These are phyloP conservation scores for Aphelocoma californica DNA, from an alignment of 2,797 vertebrate genomes.

Conservation along the genomic window DNA sequence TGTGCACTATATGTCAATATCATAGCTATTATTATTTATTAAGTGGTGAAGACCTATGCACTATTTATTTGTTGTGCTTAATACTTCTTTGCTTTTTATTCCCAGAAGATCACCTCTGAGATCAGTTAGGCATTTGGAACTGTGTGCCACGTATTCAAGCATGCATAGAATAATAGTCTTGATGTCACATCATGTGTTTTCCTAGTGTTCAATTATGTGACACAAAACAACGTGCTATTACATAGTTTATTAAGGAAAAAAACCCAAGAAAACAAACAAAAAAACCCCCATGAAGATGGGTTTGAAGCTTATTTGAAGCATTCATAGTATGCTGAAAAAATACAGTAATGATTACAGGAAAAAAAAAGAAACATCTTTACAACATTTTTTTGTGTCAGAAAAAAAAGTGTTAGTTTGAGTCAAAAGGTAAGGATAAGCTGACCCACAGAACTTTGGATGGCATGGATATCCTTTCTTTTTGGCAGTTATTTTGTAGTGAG, in stretches of 20 bases:
- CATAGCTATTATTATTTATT: not conserved
- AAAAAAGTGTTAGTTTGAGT: not conserved
- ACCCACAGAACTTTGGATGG: not conserved
- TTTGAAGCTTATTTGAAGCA: not conserved
- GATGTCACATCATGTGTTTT: not conserved
- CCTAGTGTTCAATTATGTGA: not conserved
- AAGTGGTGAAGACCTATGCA: not conserved
- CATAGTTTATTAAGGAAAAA: not conserved
- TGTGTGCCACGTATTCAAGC: not conserved
- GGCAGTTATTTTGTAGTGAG: not conserved
- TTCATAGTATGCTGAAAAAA: not conserved
- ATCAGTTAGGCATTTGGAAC: not conserved
- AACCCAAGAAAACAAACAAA: not conserved
- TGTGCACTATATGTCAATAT: not conserved
- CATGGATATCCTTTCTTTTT: not conserved
- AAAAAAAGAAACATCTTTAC: not conserved
- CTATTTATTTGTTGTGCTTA: not conserved
- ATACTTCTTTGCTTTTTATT: not conserved
- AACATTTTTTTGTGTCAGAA: not conserved
- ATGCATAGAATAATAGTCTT: not conserved
- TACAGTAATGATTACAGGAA: not conserved
- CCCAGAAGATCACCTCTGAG: not conserved
- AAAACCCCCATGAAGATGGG: fast-evolving
- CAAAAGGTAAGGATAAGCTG: not conserved
- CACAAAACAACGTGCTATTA: not conserved